These are phyloP conservation scores for Trichogramma evanescens DNA, from an alignment of 2,888 invertebrate genomes.

Conservation along the genomic window DNA sequence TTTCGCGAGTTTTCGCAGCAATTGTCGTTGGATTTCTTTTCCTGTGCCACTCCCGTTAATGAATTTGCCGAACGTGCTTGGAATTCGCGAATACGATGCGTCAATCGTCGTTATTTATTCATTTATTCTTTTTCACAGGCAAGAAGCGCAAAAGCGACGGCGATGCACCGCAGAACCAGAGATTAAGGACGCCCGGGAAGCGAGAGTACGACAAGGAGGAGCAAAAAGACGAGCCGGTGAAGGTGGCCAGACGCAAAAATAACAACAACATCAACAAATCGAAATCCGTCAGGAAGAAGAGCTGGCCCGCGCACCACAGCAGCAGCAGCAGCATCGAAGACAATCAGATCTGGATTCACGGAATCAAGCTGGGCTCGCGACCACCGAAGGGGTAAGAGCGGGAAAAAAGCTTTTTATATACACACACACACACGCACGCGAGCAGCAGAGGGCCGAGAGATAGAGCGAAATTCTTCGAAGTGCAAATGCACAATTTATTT, in stretches of 20 bases:
- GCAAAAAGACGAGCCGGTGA: not conserved
- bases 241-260: constrained; percentile 27
- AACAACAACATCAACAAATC: constrained; percentile 12
- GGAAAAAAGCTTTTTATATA: constrained; percentile 4
- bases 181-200: constrained; percentile 31
- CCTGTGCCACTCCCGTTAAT: not conserved
- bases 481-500: constrained; percentile 7
- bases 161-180: constrained; percentile 37
- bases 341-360: constrained; percentile 37
- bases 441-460: not conserved
- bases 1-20: too few relatives aligned
- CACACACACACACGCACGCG: not conserved
- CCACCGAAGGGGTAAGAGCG: constrained; percentile 34
- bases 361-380: constrained; percentile 39
- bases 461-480: constrained; percentile 16
- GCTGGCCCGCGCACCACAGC: constrained; percentile 20
- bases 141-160: constrained; percentile 34
- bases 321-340: constrained; percentile 5
- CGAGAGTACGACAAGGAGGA: not conserved
- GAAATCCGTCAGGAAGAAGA: constrained; percentile 24
- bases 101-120: not conserved
- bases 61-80: not conserved
- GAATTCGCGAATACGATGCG: not conserved
- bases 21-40: not conserved
- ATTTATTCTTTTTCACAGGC: constrained; percentile 23